Conservation (phyloP, 2,113 vertebrate species). For the Verasper variegatus region DNA sequence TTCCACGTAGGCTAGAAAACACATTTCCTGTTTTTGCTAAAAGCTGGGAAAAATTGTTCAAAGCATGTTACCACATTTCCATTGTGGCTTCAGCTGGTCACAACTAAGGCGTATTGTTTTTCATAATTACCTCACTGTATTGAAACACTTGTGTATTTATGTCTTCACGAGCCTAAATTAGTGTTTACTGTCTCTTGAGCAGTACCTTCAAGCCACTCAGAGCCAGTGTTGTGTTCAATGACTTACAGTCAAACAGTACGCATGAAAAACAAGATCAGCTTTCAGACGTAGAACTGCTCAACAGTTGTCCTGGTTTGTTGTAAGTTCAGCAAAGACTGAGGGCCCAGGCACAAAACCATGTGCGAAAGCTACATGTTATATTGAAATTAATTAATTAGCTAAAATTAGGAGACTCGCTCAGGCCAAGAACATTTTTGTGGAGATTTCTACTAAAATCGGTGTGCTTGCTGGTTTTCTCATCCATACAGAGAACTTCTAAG, state of each 20-base stretch:
- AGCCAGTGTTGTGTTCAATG: conserved; percentile 2
- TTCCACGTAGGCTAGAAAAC: conserved; percentile 5
- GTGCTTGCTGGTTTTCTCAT: no score
- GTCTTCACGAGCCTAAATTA: conserved; percentile 9
- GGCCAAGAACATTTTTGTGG: no score
- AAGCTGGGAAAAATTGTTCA: conserved; percentile 16
- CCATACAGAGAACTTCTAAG: no score
- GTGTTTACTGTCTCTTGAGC: conserved; percentile 28
- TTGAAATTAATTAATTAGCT: background rate
- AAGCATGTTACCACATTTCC: conserved; percentile 13
- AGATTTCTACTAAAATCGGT: no score
- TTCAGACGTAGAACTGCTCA: background rate
- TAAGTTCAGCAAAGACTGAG: background rate
- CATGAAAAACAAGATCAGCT: background rate
- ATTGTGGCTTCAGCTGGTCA: conserved; percentile 22
- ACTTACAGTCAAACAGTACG: conserved; percentile 9
- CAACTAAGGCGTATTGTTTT: conserved; percentile 24
- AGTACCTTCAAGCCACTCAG: background rate
- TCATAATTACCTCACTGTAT: conserved; percentile 15
- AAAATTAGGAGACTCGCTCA: background rate
- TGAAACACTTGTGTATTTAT: conserved; percentile 2
- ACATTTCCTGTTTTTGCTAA: conserved; percentile 57
- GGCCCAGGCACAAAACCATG: background rate
- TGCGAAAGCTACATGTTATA: background rate
- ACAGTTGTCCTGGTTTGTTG: background rate